phyloP scores from a whole-genome alignment of 2,113 vertebrate species.

The Sander lucioperca region DNA sequence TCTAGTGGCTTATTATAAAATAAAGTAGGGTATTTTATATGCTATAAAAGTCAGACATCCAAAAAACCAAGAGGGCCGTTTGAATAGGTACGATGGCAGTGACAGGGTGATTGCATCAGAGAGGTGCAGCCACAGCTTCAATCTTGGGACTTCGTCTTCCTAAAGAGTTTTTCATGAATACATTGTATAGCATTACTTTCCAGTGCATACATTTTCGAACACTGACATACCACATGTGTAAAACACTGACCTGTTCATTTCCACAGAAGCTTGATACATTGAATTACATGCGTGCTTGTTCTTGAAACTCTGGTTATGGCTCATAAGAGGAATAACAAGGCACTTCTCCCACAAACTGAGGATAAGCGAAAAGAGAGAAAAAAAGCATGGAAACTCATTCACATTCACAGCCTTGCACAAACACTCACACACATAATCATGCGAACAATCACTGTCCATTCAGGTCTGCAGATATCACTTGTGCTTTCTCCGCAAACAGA shows the following conservation, averaged over 20 bases:
- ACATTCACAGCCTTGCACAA: conserved; percentile 18
- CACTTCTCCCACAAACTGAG: conserved; percentile 43
- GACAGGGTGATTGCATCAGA: conserved; percentile 40
- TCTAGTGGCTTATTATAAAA: no score
- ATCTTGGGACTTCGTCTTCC: conserved; percentile 38
- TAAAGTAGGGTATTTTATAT: no score
- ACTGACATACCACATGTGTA: conserved; percentile 22
- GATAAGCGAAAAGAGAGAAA: conserved; percentile 14
- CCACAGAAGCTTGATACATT: conserved; percentile 31
- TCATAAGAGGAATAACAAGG: conserved; percentile 38
- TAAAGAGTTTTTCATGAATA: conserved; percentile 39
- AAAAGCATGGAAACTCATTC: conserved; percentile 20
- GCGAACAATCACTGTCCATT: conserved; percentile 62
- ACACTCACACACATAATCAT: conserved; percentile 45
- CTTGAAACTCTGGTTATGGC: conserved; percentile 33
- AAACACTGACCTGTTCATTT: conserved; percentile 60
- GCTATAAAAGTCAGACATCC: background rate
- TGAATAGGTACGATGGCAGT: conserved; percentile 15
- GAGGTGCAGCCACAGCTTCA: conserved; percentile 8
- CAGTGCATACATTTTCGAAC: conserved; percentile 14
- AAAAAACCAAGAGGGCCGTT: conserved; percentile 8
- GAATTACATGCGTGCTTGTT: conserved; percentile 36
- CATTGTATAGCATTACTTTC: conserved; percentile 60
- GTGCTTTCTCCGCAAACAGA: conserved; percentile 63
- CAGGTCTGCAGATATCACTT: conserved; percentile 53